Conservation (phyloP, 2,113 vertebrate species). For the Oncorhynchus gorbuscha region DNA sequence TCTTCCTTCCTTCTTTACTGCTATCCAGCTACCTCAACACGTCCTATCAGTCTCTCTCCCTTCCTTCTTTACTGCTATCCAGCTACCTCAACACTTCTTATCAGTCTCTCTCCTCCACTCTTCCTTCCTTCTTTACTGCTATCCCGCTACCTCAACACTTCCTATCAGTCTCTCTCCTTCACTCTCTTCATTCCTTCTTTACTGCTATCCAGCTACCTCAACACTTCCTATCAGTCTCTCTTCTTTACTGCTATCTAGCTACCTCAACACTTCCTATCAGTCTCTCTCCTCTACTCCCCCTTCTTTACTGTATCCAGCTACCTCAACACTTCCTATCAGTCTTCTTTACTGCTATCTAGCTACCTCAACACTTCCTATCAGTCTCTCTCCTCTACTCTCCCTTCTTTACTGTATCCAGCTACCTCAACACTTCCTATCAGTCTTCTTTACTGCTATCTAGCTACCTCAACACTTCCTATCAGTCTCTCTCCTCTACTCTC, state of each 20-base stretch:
- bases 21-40: too few relatives aligned
- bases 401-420: not conserved
- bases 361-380: not conserved
- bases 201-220: too few relatives aligned
- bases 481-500: not conserved
- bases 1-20: too few relatives aligned
- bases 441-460: too few relatives aligned
- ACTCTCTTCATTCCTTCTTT: too few relatives aligned
- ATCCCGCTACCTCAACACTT: not conserved
- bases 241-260: not conserved
- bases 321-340: not conserved
- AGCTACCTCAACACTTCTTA: not conserved
- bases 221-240: not conserved
- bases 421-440: too few relatives aligned
- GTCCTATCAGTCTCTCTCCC: too few relatives aligned
- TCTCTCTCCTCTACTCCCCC: not conserved
- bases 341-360: not conserved
- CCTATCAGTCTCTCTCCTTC: not conserved
- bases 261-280: not conserved
- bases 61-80: too few relatives aligned
- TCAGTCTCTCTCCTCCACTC: not conserved
- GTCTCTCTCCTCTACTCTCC: not conserved
- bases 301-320: not conserved
- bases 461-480: not conserved
- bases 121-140: not conserved